Percentiles rank a stretch among this genome's conserved stretches.
Evolutionary conservation across 2,113 vertebrate genomes (phyloP).

Genomic region (Calypte anna): DNA sequence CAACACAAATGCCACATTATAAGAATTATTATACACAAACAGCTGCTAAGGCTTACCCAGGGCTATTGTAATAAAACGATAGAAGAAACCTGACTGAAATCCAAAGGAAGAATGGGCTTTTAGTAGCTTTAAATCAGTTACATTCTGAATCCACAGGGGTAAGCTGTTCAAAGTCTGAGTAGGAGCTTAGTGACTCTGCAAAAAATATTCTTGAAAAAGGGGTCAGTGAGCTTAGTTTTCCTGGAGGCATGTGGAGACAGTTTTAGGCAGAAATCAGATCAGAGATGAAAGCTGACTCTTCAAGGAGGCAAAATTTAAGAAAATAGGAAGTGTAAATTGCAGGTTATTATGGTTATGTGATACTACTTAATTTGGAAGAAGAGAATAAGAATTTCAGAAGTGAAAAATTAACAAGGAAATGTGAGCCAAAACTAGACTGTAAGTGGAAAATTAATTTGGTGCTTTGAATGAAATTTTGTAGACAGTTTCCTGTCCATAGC

Average conservation of each 20-base stretch:
- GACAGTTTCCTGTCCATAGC: neutral
- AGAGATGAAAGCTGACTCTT: neutral
- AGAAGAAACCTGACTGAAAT: neutral
- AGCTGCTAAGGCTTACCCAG: neutral
- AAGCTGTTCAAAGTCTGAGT: neutral
- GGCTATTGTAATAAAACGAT: neutral
- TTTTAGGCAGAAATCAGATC: neutral
- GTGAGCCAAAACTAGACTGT: neutral
- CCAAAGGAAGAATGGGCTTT: neutral
- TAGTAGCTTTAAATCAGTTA: neutral
- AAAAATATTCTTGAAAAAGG: neutral
- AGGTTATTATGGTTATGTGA: accelerated
- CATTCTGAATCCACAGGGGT: neutral
- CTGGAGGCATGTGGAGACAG: neutral
- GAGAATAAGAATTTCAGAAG: neutral
- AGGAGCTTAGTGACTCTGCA: neutral
- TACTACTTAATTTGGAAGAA: neutral
- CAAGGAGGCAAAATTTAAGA: neutral
- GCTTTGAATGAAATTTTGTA: neutral
- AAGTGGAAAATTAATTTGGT: neutral
- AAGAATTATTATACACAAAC: neutral
- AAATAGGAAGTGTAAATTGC: neutral
- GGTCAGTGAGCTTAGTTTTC: neutral
- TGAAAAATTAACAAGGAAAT: neutral
- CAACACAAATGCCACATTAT: neutral